Base-by-base conservation (phyloP, 2,113 vertebrate species). In the Zosterops borbonicus region DNA sequence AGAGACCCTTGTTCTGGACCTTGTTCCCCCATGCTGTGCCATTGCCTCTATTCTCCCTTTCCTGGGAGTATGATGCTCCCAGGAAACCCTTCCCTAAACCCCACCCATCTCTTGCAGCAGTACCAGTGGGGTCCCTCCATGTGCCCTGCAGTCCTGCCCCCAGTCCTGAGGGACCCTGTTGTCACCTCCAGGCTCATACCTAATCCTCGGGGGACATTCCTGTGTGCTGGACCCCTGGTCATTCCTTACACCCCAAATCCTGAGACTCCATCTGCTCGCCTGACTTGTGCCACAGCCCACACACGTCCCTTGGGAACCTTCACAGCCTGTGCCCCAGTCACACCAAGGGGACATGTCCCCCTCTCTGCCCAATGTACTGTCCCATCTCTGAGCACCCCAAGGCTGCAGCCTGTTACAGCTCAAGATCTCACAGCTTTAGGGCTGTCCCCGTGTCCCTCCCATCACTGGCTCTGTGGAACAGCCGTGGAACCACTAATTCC, bases 271-370 rank as follows among this genome's bases (percentile, higher is more conserved):
- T 44, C 11, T 2, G 1, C 31, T 33, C 2, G 23, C 50, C 41
- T 78, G 60, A 31, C 39, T 31, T 55, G 31, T 5, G 2, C 27
- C 42, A 25, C 53, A 73, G 44, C 71, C 10, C 25, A 1, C 2
- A 3, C 2, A 1, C 1, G 7, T 55, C 31, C 37, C 33, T 2
- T 0, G 4, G 25, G 39, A 53, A 33, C 64, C 15, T 29, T 24
- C 9, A 10, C 18, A 5, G 35, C 44, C 59, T 70, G 28, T 78
- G 31, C 1, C 47, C 25, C 29, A 6, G 12, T 85, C 16, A 28
- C 68, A 37, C 39, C 41, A 47, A 37, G 44, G n/a, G 53, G 35
- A 37, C 42, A 27, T 70, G 18, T 81, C 4, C 17, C 24, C 4
- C 3, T 67, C 24, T 73, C 13, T 5, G 9, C 41, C 12, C 3